phyloP scores from a whole-genome alignment of 2,888 invertebrate genomes.

The Taphrorychus bicolor region DNA sequence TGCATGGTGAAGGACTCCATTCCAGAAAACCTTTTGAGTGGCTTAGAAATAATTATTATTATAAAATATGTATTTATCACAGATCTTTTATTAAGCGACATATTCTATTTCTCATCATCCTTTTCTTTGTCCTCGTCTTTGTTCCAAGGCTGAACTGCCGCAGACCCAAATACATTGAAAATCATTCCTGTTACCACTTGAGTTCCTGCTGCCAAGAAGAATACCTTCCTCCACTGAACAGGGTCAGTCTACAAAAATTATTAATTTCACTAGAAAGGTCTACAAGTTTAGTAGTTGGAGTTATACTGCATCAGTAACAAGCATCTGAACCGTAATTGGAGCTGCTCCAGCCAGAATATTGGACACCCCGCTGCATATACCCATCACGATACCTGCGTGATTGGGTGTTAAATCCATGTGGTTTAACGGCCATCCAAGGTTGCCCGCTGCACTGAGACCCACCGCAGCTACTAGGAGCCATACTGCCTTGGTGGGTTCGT shows the following conservation, averaged over 20 bases:
- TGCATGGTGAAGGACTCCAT: too few species aligned
- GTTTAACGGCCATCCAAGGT: conserved; percentile 73
- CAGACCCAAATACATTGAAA: conserved; percentile 72
- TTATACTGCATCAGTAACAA: conserved; percentile 75
- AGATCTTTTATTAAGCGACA: not conserved
- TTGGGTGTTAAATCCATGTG: conserved; percentile 81
- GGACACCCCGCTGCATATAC: conserved; percentile 77
- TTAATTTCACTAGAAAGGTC: too few species aligned
- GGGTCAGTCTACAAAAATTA: conserved; percentile 65
- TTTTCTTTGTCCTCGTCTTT: conserved; percentile 49
- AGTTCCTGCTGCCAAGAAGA: conserved; percentile 73
- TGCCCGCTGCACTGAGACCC: conserved; percentile 74
- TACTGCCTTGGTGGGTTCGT: conserved; percentile 67
- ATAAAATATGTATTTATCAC: not conserved
- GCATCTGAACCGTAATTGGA: conserved; percentile 72
- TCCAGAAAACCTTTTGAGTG: conserved; percentile 57
- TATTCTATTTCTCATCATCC: not conserved
- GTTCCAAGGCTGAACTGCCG: conserved; percentile 74
- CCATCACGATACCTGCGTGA: conserved; percentile 82
- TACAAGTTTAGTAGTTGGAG: too few species aligned
- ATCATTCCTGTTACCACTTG: conserved; percentile 72
- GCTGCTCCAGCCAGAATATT: conserved; percentile 80
- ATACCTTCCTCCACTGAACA: conserved; percentile 74
- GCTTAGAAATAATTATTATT: not conserved
- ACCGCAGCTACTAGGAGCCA: conserved; percentile 72